Percentiles rank a stretch among this genome's conserved stretches.
These are phyloP conservation scores for Scelioninae gen. 1 DNA, from an alignment of 2,888 invertebrate genomes.

Conservation along the genomic window DNA sequence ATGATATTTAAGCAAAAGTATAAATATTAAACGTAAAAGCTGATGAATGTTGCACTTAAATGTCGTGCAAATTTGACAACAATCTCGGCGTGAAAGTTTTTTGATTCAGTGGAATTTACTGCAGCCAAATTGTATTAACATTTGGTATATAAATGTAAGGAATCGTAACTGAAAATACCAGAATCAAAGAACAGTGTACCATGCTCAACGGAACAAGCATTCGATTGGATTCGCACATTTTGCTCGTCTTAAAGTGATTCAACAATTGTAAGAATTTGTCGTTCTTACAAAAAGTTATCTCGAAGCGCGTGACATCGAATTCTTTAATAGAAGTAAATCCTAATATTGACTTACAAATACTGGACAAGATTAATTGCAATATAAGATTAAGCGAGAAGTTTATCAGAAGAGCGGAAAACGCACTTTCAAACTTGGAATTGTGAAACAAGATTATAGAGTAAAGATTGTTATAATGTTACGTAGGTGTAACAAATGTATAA, in stretches of 20 bases:
- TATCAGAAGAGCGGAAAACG: neutral
- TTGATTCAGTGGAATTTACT: neutral
- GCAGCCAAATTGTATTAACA: neutral
- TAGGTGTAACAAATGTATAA: slow-evolving; percentile 36
- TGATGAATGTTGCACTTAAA: slow-evolving; percentile 1
- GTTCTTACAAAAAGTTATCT: slow-evolving; percentile 20
- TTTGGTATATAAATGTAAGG: slow-evolving; percentile 18
- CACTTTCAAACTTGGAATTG: slow-evolving; percentile 14
- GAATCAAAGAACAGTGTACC: slow-evolving; percentile 12
- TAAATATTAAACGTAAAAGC: neutral
- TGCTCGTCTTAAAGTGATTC: slow-evolving; percentile 41
- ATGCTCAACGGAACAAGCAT: slow-evolving; percentile 35
- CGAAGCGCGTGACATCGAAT: slow-evolving; percentile 53
- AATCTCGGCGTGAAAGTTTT: slow-evolving; percentile 6
- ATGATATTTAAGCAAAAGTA: neutral
- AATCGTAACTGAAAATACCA: too few species aligned
- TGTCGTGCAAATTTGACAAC: neutral
- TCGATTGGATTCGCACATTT: slow-evolving; percentile 22
- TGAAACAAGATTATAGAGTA: slow-evolving; percentile 19
- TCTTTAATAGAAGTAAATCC: slow-evolving; percentile 28
- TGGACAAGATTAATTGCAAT: slow-evolving; percentile 1
- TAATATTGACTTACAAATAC: slow-evolving; percentile 8
- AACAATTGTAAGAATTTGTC: slow-evolving; percentile 19
- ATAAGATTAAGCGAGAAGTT: slow-evolving; percentile 18
- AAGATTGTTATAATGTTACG: slow-evolving; percentile 27